Evolutionary conservation across 2,113 vertebrate species (phyloP).

Genomic region (Mobula birostris): DNA sequence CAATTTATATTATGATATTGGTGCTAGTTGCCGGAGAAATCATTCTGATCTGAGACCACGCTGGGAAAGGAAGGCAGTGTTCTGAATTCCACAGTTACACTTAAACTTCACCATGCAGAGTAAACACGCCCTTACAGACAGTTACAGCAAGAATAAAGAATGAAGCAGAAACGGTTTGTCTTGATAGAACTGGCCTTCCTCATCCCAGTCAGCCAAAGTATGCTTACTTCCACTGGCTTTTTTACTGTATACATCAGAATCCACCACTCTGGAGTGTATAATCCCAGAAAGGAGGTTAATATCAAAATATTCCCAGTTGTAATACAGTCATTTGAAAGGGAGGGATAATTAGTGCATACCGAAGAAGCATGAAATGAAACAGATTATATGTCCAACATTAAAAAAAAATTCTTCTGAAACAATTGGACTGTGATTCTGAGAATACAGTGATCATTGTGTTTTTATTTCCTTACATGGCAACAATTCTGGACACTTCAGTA

Average conservation of each 20-base stretch:
- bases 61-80: neutral
- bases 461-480: neutral
- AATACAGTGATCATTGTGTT: neutral
- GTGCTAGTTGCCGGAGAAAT: neutral
- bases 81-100: neutral
- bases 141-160: neutral
- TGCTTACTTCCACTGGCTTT: neutral
- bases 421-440: neutral
- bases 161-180: neutral
- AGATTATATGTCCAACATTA: neutral
- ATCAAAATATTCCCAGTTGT: neutral
- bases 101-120: neutral
- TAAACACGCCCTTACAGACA: neutral
- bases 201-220: neutral
- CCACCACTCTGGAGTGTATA: neutral
- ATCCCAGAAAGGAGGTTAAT: neutral
- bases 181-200: neutral
- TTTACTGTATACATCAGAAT: neutral
- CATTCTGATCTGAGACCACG: neutral
- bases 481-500: neutral
- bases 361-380: neutral
- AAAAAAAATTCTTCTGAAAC: neutral
- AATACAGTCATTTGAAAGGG: neutral
- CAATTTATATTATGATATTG: neutral
- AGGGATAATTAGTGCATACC: neutral